Evolutionary conservation across 2,797 vertebrate species (phyloP).

Genomic region (Orientallactaga sibirica): DNA sequence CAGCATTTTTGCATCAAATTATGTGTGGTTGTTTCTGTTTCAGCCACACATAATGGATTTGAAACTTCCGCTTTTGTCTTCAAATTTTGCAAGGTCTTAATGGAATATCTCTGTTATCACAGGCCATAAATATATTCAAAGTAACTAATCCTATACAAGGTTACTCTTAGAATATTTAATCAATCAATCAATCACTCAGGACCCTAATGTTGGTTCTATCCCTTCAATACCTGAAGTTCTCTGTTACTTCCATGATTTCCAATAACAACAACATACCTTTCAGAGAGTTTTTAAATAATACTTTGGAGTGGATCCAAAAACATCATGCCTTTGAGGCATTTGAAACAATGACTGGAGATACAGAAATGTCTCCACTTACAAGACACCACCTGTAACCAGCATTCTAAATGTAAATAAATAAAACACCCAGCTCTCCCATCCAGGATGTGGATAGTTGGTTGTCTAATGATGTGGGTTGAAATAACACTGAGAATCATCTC

Average conservation of each 20-base stretch:
- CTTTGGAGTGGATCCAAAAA: neutral
- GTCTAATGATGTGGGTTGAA: neutral
- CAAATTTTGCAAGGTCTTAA: neutral
- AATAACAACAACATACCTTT: neutral
- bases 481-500: neutral
- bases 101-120: neutral
- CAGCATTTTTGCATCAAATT: neutral
- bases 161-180: slow-evolving; percentile 37
- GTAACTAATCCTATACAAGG: neutral
- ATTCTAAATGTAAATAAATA: neutral
- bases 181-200: neutral
- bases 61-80: neutral
- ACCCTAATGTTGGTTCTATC: neutral
- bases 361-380: neutral
- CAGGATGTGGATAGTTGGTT: neutral
- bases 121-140: slow-evolving; percentile 45
- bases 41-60: slow-evolving; percentile 37
- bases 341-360: neutral
- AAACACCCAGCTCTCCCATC: fast-evolving
- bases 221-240: neutral
- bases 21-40: slow-evolving; percentile 24
- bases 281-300: neutral
- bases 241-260: neutral
- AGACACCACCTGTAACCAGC: neutral
- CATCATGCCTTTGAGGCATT: neutral